Percentiles rank a stretch among this genome's conserved stretches.
Conservation (phyloP, 2,797 vertebrate species). For the Microtus californicus region DNA sequence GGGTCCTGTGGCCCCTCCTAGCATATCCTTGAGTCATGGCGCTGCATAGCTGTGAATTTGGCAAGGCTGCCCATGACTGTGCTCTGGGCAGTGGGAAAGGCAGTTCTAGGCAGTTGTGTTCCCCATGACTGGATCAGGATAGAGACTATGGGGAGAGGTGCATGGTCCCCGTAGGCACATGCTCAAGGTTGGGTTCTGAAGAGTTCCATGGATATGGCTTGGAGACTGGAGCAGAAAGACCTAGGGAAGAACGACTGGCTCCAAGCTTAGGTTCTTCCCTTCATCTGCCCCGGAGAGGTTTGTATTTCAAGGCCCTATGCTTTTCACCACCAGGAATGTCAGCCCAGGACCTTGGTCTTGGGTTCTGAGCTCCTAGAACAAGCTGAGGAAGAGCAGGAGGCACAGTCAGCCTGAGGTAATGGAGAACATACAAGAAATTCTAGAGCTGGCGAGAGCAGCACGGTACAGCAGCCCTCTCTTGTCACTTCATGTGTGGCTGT, state of each 20-base stretch:
- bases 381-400: background rate
- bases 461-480: background rate
- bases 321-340: background rate
- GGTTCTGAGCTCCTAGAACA: background rate
- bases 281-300: background rate
- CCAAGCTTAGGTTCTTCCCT: background rate
- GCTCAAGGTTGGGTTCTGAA: background rate
- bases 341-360: background rate
- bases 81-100: background rate
- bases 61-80: background rate
- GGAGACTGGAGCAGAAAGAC: background rate
- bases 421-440: background rate
- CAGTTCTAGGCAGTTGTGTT: background rate
- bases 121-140: background rate
- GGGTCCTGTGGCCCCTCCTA: background rate
- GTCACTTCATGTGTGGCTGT: background rate
- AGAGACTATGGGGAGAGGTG: rapidly evolving
- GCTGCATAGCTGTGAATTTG: background rate
- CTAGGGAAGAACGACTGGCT: too few species aligned
- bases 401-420: background rate
- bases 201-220: too few species aligned
- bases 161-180: background rate
- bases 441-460: background rate
- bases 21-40: rapidly evolving
- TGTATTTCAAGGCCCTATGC: background rate